Evolutionary conservation across 2,113 vertebrate species (phyloP).

Genomic region (Gallinago paraguaiae): DNA sequence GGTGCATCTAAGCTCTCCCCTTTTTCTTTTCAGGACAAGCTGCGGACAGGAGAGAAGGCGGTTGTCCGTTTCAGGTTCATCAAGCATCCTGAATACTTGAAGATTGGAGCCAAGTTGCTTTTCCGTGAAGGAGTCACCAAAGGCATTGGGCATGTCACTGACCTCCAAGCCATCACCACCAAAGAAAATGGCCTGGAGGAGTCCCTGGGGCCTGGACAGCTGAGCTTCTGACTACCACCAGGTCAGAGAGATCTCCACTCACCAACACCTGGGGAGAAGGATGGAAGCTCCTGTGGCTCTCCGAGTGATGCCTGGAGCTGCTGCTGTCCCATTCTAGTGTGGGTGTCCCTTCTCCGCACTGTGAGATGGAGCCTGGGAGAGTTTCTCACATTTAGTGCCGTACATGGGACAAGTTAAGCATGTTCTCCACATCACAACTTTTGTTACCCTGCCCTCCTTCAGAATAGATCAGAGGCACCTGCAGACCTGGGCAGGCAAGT

Average conservation of each 20-base stretch:
- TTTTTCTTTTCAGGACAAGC: conserved; percentile 83
- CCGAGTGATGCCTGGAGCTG: conserved; percentile 16
- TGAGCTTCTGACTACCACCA: conserved; percentile 74
- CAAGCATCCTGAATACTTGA: conserved; percentile 98
- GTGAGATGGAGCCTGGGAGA: conserved; percentile 41
- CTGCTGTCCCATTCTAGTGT: conserved; percentile 16
- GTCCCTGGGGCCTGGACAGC: conserved; percentile 59
- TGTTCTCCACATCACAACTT: conserved; percentile 29
- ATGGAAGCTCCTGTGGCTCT: neutral
- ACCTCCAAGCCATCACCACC: conserved; percentile 84
- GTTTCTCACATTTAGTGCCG: neutral
- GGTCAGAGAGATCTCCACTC: conserved; percentile 41
- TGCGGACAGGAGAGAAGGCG: conserved; percentile 96
- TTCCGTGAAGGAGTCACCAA: conserved; percentile 96
- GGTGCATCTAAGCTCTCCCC: neutral
- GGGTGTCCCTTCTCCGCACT: neutral
- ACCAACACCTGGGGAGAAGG: conserved; percentile 20
- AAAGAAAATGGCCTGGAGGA: conserved; percentile 71
- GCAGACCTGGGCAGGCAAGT: conserved; percentile 46
- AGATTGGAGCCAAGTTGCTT: conserved; percentile 93
- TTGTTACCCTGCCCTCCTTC: conserved; percentile 10
- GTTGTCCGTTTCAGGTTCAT: conserved; percentile 96
- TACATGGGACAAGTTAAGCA: conserved; percentile 43
- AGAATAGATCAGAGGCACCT: conserved; percentile 46
- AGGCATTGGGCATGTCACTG: conserved; percentile 95